Evolutionary conservation across 2,888 invertebrate species (phyloP), one percentile per base, ranked within the genome.

Genomic region (Epirrhoe alternata): DNA sequence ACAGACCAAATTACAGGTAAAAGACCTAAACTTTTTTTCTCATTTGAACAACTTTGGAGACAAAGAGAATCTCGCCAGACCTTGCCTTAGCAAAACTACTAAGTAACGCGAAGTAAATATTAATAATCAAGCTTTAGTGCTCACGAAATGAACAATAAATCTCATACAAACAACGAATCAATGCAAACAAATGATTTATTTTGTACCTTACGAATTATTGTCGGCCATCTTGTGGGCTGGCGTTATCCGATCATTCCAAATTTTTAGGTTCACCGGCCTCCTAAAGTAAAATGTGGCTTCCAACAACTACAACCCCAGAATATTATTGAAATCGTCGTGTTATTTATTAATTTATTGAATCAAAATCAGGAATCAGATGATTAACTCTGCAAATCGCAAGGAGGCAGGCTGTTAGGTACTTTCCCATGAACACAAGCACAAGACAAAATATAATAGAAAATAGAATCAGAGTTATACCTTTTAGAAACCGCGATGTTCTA

Each of bases 151-250:
- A 70, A 68, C 61, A 74, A 73, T 63, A 57, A 71, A 77, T 77
- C 74, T 17, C 76, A 75, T 75, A 78, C 65, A 69, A 76, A 76
- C 66, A 73, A 72, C 73, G 74, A 67, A 71, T 72, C 73, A 76
- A 80, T 71, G 73, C 70, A 79, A 83, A 75, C 78, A 82, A 85
- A 83, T 81, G 79, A 84, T 85, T 84, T 86, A 85, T 87, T 86
- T 85, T 75, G 86, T 91, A 92, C 92, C 91, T 92, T 90, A 93
- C 91, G 88, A 92, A 90, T 87, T 92, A 90, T 89, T 89, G 92
- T 90, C 93, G 92, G 93, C 93, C 93, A 93, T 93, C 89, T 93
- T 93, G 93, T 91, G 86, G 92, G 89, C 90, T 92, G 79, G 92
- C 92, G 91, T 91, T 92, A 90, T 90, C 87, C 90, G 91, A 91